Base-by-base conservation (phyloP, 2,888 invertebrate species). In the Apamea monoglypha region DNA sequence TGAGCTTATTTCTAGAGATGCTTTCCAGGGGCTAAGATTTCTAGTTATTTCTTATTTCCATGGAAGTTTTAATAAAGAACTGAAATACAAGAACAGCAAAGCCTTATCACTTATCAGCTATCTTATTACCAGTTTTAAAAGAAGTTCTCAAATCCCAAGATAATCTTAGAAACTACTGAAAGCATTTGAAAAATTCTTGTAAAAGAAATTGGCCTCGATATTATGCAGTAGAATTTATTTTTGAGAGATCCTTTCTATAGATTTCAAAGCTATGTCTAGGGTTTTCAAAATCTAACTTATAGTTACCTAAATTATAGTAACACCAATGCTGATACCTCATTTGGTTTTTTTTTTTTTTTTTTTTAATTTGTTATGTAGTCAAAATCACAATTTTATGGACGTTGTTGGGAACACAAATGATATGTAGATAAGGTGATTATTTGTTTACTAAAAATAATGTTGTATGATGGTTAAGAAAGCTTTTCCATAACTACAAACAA, bases 41-140 rank as follows among this genome's bases (percentile, higher is more conserved):
- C 61, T 25, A 32, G 21, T 53, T 63, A 53, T 12, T 2, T 44
- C 21, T 16, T 44, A 2, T 32, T 63, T 68, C n/a, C 2, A 29
- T 50, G 7, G 10, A 47, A 64, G 25, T 71, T 83, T 29, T 56
- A 16, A 40, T 32, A 82, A 63, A 79, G 32, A 79, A 68, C 47
- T 61, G 63, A 50, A 72, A 64, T 44, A 59, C 56, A 72, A 84
- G 68, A 63, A 56, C 32, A 32, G n/a, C 6, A 50, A 81, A 69
- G n/a, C 72, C 80, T 72, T 72, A 84, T 71, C 78, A 78, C 44
- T 78, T 78, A 71, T 53, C 69, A 82, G 50, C 50, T 80, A 47
- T 84, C 68, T 50, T 72, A 69, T 64, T 50, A 69, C 73, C n/a
- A 36, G 66, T 70, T 70, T 73, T 29, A 80, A 61, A 66, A 66